Conservation (phyloP, 2,113 vertebrate species). For the Geococcyx californianus region DNA sequence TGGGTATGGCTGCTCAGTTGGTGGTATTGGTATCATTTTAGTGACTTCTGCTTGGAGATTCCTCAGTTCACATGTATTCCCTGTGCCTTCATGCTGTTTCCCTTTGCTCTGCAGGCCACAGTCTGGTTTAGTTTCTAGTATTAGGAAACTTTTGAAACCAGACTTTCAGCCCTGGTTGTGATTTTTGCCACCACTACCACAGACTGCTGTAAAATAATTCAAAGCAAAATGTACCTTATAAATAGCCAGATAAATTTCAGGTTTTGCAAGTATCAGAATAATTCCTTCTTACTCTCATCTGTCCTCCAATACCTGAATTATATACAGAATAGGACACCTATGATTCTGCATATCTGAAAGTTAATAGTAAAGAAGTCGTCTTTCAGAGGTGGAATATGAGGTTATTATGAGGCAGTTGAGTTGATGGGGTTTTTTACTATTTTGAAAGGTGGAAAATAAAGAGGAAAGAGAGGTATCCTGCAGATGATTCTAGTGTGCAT, state of each 20-base stretch:
- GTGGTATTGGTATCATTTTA: not conserved
- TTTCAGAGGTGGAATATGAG: not conserved
- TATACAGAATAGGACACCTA: not conserved
- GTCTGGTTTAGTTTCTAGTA: not conserved
- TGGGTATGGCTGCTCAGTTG: not conserved
- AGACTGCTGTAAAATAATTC: not conserved
- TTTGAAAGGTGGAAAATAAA: not conserved
- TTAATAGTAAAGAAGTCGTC: not conserved
- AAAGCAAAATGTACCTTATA: not conserved
- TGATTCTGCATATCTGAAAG: not conserved
- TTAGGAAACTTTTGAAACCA: not conserved
- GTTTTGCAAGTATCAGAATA: not conserved
- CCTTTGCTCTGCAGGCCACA: not conserved
- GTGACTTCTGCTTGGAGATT: not conserved
- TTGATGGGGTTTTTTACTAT: not conserved
- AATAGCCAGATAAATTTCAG: not conserved
- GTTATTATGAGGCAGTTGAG: not conserved
- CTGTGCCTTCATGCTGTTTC: not conserved
- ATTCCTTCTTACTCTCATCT: not conserved
- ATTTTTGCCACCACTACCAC: not conserved
- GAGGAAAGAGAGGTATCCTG: not conserved
- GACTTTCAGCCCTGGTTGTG: not conserved
- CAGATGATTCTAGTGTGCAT: not conserved
- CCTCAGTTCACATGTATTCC: not conserved
- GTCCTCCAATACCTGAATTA: not conserved